phyloP scores from a whole-genome alignment of 2,888 invertebrate genomes.

The Nomada hirtipes region DNA sequence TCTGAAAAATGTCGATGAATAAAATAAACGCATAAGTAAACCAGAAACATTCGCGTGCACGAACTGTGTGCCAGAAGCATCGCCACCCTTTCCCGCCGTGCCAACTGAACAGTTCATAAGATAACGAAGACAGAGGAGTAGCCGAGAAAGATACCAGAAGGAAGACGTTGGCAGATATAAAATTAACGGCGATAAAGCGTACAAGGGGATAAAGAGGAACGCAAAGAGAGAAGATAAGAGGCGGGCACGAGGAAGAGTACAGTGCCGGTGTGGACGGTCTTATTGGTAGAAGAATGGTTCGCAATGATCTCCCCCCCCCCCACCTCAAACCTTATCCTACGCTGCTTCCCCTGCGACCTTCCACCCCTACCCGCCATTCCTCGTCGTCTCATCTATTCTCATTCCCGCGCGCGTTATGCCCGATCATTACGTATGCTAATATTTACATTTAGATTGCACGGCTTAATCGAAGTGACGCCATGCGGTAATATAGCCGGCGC shows the following conservation, averaged over 20 bases:
- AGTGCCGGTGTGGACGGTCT: conserved; percentile 9
- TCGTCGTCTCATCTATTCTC: conserved; percentile 68
- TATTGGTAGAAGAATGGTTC: conserved; percentile 50
- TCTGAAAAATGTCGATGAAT: not conserved
- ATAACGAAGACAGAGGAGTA: not conserved
- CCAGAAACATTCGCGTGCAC: not conserved
- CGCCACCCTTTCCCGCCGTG: not conserved
- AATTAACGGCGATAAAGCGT: conserved; percentile 28
- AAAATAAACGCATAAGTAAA: not conserved
- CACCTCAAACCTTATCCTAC: conserved; percentile 14
- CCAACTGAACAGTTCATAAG: not conserved
- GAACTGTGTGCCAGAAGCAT: not conserved
- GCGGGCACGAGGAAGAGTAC: conserved; percentile 3
- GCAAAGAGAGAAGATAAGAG: conserved; percentile 22
- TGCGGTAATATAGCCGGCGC: conserved; percentile 83
- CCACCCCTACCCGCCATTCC: conserved; percentile 34
- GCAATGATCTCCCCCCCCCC: conserved; percentile 21
- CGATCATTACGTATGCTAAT: conserved; percentile 82
- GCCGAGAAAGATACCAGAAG: not conserved
- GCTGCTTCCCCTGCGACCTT: conserved; percentile 48
- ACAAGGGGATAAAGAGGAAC: not conserved
- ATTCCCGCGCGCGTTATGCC: conserved; percentile 72
- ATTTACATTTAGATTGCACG: conserved; percentile 83
- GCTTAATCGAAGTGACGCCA: conserved; percentile 83
- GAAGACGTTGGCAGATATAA: not conserved